phyloP scores from a whole-genome alignment of 2,888 invertebrate species.

The Augochlorella aurata region DNA sequence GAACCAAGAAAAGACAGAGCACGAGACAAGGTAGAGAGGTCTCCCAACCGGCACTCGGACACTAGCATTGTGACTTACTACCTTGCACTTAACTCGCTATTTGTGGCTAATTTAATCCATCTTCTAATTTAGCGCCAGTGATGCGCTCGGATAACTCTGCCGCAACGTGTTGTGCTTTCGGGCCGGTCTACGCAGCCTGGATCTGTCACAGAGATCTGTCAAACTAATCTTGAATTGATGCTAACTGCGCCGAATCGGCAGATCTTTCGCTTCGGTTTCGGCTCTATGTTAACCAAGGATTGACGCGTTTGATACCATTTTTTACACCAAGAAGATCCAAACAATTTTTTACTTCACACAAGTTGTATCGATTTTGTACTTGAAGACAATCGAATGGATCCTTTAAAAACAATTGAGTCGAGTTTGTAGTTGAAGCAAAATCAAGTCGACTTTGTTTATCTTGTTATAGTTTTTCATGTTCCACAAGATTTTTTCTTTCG shows the following conservation, averaged over 20 bases:
- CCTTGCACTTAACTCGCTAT: constrained; percentile 1
- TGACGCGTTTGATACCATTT: neutral
- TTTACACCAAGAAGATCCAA: no score
- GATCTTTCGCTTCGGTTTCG: neutral
- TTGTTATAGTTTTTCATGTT: no score
- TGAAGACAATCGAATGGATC: no score
- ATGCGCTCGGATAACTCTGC: neutral
- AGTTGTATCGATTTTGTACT: no score
- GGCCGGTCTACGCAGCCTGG: neutral
- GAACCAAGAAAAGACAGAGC: constrained; percentile 85
- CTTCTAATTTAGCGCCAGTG: constrained; percentile 10
- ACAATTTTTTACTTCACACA: no score
- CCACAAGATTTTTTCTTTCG: no score
- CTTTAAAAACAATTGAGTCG: no score
- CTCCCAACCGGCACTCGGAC: neutral
- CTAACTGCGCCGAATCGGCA: neutral
- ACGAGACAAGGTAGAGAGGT: constrained; percentile 85
- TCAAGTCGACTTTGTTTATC: no score
- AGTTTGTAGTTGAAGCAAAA: no score
- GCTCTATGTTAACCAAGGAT: neutral
- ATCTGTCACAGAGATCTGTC: neutral
- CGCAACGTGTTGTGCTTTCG: neutral
- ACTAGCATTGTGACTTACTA: neutral
- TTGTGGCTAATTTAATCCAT: constrained; percentile 12
- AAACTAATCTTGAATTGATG: neutral